Conservation (phyloP, 2,888 invertebrate genomes). For the Icerya purchasi region DNA sequence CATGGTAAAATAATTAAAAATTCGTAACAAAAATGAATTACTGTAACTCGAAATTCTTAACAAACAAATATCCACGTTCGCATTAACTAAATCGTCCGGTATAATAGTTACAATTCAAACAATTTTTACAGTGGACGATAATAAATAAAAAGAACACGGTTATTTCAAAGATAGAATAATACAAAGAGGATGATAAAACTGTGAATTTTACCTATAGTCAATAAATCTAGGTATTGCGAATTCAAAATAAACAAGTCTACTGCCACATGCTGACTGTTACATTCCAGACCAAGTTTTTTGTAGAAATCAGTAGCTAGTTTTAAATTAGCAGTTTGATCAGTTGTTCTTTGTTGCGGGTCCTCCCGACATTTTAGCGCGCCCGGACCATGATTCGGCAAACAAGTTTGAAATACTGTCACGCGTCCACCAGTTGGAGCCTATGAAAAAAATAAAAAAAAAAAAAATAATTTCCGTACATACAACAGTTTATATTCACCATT, state of each 20-base stretch:
- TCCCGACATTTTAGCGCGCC: conserved; percentile 70
- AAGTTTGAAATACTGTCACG: conserved; percentile 80
- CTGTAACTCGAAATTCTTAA: no score
- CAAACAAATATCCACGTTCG: no score
- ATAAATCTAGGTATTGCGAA: conserved; percentile 80
- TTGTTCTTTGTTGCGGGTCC: conserved; percentile 60
- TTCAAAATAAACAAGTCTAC: conserved; percentile 88
- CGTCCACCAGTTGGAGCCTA: conserved; percentile 79
- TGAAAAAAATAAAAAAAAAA: no score
- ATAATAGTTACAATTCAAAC: no score
- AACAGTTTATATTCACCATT: no score
- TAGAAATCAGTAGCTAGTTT: conserved; percentile 95
- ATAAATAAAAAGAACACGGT: no score
- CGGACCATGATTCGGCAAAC: conserved; percentile 67
- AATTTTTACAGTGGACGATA: no score
- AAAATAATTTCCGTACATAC: background rate
- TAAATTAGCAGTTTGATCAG: conserved; percentile 63
- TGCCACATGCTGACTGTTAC: conserved; percentile 86
- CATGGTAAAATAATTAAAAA: no score
- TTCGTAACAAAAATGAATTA: no score
- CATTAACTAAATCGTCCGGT: no score
- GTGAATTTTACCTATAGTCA: conserved; percentile 76
- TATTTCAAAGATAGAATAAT: no score
- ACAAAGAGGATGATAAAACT: no score
- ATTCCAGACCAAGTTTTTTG: conserved; percentile 85